Conservation (phyloP, 1,140 invertebrate species). For the Proctacanthus coquilletti region DNA sequence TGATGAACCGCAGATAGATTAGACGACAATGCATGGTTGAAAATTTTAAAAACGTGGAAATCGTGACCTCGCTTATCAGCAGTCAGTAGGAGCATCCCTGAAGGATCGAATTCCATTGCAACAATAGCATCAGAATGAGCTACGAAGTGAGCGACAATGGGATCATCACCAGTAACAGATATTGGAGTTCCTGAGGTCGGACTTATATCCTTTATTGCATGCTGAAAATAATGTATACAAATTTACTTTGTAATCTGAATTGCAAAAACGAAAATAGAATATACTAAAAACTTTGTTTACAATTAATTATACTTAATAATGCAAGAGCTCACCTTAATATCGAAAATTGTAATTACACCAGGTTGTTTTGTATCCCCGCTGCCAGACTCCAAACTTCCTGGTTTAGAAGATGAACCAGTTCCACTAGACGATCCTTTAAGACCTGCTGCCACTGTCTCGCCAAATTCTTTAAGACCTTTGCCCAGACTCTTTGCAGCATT, state of each 20-base stretch:
- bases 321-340: conserved; percentile 47
- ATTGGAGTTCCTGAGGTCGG: conserved; percentile 22
- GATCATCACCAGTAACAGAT: conserved; percentile 34
- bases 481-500: conserved; percentile 87
- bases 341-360: conserved; percentile 77
- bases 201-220: conserved; percentile 26
- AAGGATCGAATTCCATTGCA: conserved; percentile 80
- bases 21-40: conserved; percentile 80
- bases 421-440: conserved; percentile 40
- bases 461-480: conserved; percentile 69
- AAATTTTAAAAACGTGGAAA: conserved; percentile 90
- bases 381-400: conserved; percentile 27
- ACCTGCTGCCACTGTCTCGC: conserved; percentile 86
- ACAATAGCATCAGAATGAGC: conserved; percentile 86
- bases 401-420: conserved; percentile 25
- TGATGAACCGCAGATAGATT: conserved; percentile 86
- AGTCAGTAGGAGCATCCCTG: conserved; percentile 80
- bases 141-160: conserved; percentile 83
- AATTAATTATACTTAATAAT: background rate
- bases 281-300: background rate
- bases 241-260: background rate
- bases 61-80: conserved; percentile 88
- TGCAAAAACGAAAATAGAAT: background rate
- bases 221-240: conserved; percentile 9
- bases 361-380: conserved; percentile 44